Evolutionary conservation across 2,797 vertebrate genomes (phyloP), one percentile per base, ranked within the genome.

Genomic region (Gadopsis bispinosus): DNA sequence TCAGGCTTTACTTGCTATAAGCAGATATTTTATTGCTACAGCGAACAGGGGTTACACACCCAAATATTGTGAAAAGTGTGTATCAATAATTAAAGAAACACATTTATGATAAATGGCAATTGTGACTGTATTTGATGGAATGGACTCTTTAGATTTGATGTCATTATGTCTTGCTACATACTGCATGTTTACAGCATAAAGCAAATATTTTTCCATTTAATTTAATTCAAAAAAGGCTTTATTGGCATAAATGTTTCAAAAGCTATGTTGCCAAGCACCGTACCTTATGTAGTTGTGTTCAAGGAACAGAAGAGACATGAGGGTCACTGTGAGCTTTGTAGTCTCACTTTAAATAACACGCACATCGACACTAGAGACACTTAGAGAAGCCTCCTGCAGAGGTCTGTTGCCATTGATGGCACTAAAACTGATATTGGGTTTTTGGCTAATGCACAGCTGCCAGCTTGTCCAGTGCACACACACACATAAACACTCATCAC

Each of bases 381-480:
- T 59, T 43, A 11, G 20, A 37, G 43, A 64, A 41, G 37, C 43
- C 60, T 54, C 67, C 67, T 39, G 68, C 37, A 45, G 72, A 73
- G 48, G 13, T 84, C 73, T 73, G 58, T 26, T 55, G 33, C 39
- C 29, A 41, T 7, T n/a, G 39, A 62, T 70, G 72, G 33, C 54
- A 33, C n/a, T 50, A 9, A 7, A 61, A 47, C 50, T 69, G 73
- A 69, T 54, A 47, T 20, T 16, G 45, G 50, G 48, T 47, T 67
- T 71, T 53, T 65, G 48, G 72, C 19, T 56, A 50, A 59, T 61
- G 43, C 50, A 51, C 51, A 35, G 26, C 64, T 65, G 47, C 43
- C 54, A 67, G 50, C 50, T 69, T 29, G 14, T 69, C 45, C 9
- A 10, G n/a, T 60, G 55, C 51, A n/a, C 48, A 13, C 45, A 26